Percentiles rank a stretch among this genome's conserved stretches.
Evolutionary conservation across 2,113 vertebrate genomes (phyloP).

Genomic region (Microcebus ravelobensis): DNA sequence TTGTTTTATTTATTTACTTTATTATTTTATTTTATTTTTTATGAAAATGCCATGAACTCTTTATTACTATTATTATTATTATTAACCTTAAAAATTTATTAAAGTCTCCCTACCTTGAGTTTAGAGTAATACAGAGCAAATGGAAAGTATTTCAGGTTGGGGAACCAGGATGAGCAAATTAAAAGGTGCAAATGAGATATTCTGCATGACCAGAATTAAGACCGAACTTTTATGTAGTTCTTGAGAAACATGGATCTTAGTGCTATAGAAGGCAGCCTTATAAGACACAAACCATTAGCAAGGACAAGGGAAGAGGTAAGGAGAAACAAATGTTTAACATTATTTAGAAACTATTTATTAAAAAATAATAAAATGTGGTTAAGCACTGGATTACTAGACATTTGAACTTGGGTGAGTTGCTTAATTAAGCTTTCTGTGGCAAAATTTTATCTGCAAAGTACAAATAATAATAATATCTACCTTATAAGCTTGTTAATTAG

Average conservation of each 20-base stretch:
- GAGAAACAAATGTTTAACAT: background rate
- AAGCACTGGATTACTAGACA: background rate
- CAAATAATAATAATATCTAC: background rate
- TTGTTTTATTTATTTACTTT: too few relatives aligned
- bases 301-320: background rate
- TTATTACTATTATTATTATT: background rate
- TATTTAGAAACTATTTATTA: background rate
- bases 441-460: background rate
- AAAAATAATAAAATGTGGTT: background rate
- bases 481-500: background rate
- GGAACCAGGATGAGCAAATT: background rate
- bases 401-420: background rate
- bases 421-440: background rate
- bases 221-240: background rate
- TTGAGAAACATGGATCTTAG: background rate
- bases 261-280: background rate
- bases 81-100: background rate
- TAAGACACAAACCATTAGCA: background rate
- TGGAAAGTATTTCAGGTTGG: background rate
- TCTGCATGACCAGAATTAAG: background rate
- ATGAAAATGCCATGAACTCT: too few relatives aligned
- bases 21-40: too few relatives aligned
- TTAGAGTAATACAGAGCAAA: background rate
- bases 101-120: background rate
- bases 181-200: background rate